Evolutionary conservation across 2,113 vertebrate species (phyloP), one percentile per base, ranked within the genome.

Genomic region (Charina bottae): DNA sequence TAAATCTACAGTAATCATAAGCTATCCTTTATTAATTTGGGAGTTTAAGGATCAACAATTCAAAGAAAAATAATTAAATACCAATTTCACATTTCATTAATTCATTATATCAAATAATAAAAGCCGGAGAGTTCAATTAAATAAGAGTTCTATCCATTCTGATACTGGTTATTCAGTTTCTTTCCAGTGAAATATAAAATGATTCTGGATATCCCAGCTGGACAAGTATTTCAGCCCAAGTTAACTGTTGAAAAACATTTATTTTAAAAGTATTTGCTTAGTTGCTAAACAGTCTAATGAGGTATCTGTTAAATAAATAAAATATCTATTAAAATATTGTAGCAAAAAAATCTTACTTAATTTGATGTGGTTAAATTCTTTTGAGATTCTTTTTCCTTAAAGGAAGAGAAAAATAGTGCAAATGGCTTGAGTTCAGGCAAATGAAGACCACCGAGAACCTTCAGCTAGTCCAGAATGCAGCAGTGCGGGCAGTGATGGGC

Each of bases 71-170:
- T 94, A 0, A 2, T 59, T 62, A 90, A 90, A 46, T 23, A 46
- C 55, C 54, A 24, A 28, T 91, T 93, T 93, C 92, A 93, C 94
- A 42, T 26, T 94, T 6, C 86, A 90, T 91, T 95, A 92, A 91
- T 0, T 7, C 8, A 94, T n/a, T 94, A 84, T 64, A 85, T n/a
- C n/a, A n/a, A n/a, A n/a, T n/a, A n/a, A n/a, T 68, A 92, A 0
- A 53, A 95, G 42, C 53, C 83, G 68, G 59, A 83, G 86, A 72
- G 54, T 89, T 92, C 90, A 84, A 33, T 95, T 11, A 83, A 78
- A 85, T 46, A 93, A 83, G 62, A 49, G 87, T 94, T 95, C 91
- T 17, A 54, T 13, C 89, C 42, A 19, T 86, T 54, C 90, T 95
- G 89, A 93, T 3, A 54, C 93, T 24, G 90, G 24, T 42, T 0